Percentiles rank a stretch among this genome's conserved stretches.
These are phyloP conservation scores for Centropus bengalensis DNA, from an alignment of 2,113 vertebrate genomes.

Conservation along the genomic window DNA sequence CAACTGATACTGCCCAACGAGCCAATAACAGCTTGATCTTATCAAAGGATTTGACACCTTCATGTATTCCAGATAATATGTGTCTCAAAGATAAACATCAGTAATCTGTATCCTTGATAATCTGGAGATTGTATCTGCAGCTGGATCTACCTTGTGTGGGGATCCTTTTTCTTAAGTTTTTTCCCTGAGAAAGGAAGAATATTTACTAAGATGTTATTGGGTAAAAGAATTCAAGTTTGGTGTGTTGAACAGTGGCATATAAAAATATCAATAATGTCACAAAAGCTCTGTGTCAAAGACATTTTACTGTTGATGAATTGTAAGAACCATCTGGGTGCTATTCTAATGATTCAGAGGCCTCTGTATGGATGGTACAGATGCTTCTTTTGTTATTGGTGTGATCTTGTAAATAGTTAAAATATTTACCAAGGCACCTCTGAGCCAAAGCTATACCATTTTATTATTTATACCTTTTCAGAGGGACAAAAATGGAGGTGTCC, in stretches of 20 bases:
- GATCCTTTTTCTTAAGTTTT: not conserved
- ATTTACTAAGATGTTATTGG: not conserved
- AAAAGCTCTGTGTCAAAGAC: slow-evolving; percentile 63
- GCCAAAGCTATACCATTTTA: slow-evolving; percentile 86
- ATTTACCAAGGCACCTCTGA: slow-evolving; percentile 93
- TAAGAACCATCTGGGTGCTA: slow-evolving; percentile 91
- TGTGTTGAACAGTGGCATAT: slow-evolving; percentile 51
- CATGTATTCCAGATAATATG: slow-evolving; percentile 23
- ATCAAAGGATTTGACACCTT: slow-evolving; percentile 19
- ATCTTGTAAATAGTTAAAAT: slow-evolving; percentile 99
- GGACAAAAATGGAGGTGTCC: slow-evolving; percentile 98
- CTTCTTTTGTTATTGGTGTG: slow-evolving; percentile 89
- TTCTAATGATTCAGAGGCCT: slow-evolving; percentile 75
- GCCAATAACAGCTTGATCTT: not conserved
- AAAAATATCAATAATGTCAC: slow-evolving; percentile 60
- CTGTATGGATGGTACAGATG: slow-evolving; percentile 90
- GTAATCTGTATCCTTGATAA: slow-evolving; percentile 33
- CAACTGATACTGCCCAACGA: not conserved
- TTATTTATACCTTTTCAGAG: slow-evolving; percentile 99
- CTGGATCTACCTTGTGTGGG: not conserved
- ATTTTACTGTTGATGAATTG: slow-evolving; percentile 80
- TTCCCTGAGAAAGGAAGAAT: not conserved
- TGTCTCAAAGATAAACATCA: not conserved
- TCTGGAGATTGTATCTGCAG: not conserved
- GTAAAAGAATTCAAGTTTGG: not conserved